Evolutionary conservation across 2,888 invertebrate genomes (phyloP).

Genomic region (Sussaba pulchella): DNA sequence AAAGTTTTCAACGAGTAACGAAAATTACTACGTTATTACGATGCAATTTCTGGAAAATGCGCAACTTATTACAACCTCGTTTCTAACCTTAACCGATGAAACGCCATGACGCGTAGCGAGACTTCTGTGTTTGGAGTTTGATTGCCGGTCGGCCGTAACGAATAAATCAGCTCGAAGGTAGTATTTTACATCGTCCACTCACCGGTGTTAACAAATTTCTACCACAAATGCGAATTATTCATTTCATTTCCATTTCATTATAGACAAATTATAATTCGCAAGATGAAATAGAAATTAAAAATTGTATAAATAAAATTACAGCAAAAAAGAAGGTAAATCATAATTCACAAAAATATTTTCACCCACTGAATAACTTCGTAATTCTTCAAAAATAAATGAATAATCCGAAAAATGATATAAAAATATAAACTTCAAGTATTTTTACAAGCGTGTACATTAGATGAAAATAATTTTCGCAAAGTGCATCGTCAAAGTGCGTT

Average conservation of each 20-base stretch:
- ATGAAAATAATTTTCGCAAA: slow-evolving; percentile 36
- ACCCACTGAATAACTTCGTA: not conserved
- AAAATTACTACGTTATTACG: slow-evolving; percentile 32
- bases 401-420: not conserved
- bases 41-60: slow-evolving; percentile 18
- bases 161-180: slow-evolving; percentile 3
- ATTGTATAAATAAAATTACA: not conserved
- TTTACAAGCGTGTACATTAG: not conserved
- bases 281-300: not conserved
- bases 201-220: not conserved
- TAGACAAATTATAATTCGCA: no score
- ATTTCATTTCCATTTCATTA: not conserved
- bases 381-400: not conserved
- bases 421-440: slow-evolving; percentile 5
- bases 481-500: slow-evolving; percentile 6
- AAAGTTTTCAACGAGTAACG: slow-evolving; percentile 8
- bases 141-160: slow-evolving; percentile 11
- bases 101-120: slow-evolving; percentile 12
- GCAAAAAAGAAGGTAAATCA: not conserved
- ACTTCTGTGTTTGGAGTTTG: not conserved
- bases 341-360: not conserved
- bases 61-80: slow-evolving; percentile 12
- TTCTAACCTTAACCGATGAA: slow-evolving; percentile 6
- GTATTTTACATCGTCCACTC: not conserved
- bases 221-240: not conserved